Evolutionary conservation across 2,888 invertebrate species (phyloP).

Genomic region (Eutolmus rufibarbis): DNA sequence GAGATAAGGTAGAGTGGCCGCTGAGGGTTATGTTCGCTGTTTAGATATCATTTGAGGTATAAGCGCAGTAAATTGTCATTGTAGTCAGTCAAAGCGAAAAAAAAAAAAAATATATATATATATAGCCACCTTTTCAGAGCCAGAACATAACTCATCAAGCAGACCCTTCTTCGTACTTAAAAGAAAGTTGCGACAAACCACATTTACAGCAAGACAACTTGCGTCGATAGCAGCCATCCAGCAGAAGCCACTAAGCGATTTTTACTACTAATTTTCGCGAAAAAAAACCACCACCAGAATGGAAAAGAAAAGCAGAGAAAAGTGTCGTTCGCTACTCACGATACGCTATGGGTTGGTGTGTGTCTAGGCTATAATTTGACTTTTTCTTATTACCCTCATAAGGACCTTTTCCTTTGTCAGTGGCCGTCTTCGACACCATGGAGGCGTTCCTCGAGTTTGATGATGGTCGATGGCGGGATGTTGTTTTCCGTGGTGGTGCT

Average conservation of each 20-base stretch:
- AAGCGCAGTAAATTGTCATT: not conserved
- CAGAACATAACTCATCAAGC: conserved; percentile 21
- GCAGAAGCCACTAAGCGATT: not conserved
- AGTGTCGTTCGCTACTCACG: conserved; percentile 11
- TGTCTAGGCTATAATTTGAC: conserved; percentile 8
- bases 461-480: conserved; percentile 19
- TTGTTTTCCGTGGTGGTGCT: conserved; percentile 42
- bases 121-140: not conserved
- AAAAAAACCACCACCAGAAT: conserved; percentile 22
- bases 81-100: not conserved
- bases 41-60: not conserved
- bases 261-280: not conserved
- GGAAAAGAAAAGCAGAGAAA: conserved; percentile 25
- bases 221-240: not conserved
- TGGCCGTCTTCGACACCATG: not conserved
- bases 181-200: not conserved
- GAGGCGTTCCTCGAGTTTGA: conserved; percentile 3
- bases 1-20: not conserved
- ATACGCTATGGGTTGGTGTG: conserved; percentile 4
- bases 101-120: no score
- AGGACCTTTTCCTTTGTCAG: not conserved
- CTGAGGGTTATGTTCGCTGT: conserved; percentile 8
- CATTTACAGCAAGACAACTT: not conserved
- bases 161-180: not conserved
- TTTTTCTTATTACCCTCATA: conserved; percentile 30